Percentiles rank a stretch among this genome's conserved stretches.
Conservation (phyloP, 2,888 invertebrate genomes). For the Limnephilus auricula region DNA sequence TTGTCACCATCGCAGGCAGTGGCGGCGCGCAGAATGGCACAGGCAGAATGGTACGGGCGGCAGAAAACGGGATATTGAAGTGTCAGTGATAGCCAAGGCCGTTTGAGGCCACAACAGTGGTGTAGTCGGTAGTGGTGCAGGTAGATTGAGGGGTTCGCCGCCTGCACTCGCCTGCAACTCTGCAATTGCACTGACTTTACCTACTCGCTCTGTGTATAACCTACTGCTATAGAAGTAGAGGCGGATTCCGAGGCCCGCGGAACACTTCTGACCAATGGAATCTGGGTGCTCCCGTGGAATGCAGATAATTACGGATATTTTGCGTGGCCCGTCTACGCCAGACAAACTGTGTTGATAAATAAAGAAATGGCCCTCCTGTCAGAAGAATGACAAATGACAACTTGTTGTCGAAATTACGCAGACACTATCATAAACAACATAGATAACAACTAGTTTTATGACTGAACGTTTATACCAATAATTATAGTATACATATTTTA, state of each 20-base stretch:
- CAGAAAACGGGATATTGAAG: slow-evolving; percentile 39
- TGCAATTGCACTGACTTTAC: neutral
- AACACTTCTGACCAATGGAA: slow-evolving; percentile 16
- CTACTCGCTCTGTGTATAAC: neutral
- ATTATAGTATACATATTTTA: neutral
- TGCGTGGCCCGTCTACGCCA: slow-evolving; percentile 4
- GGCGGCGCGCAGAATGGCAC: slow-evolving; percentile 17
- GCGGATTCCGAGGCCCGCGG: neutral
- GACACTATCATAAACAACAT: neutral
- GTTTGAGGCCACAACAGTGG: slow-evolving; percentile 33
- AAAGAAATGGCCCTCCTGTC: neutral
- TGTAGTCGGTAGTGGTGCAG: neutral
- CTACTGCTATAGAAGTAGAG: neutral
- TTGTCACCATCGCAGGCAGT: slow-evolving; percentile 32
- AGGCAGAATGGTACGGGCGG: slow-evolving; percentile 8
- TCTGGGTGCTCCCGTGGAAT: slow-evolving; percentile 50
- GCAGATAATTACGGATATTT: slow-evolving; percentile 47
- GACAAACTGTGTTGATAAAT: slow-evolving; percentile 3
- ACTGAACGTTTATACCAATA: too few species aligned
- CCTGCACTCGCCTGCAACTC: slow-evolving; percentile 13
- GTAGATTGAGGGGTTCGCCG: neutral
- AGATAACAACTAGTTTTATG: neutral
- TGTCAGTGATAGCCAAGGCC: slow-evolving; percentile 42
- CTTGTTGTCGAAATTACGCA: neutral
- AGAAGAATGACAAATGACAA: neutral